Conservation (phyloP, 2,797 vertebrate species). For the Spondyliosoma cantharus region DNA sequence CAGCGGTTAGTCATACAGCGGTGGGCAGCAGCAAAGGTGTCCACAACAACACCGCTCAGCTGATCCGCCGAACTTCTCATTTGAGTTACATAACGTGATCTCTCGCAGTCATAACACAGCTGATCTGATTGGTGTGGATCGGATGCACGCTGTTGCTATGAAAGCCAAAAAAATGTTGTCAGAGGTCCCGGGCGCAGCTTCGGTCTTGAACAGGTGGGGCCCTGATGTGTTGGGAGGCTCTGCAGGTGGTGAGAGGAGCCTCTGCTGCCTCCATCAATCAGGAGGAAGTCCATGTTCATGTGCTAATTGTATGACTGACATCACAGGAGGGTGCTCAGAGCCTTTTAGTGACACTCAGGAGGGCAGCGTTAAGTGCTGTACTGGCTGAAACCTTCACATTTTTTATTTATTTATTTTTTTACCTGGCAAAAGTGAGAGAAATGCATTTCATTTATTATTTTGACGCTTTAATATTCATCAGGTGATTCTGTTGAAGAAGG, state of each 20-base stretch:
- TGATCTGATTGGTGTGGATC: conserved; percentile 56
- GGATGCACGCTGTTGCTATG: conserved; percentile 52
- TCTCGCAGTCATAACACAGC: conserved; percentile 23
- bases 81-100: conserved; percentile 42
- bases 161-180: conserved; percentile 23
- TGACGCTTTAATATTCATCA: background rate
- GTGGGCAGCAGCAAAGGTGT: conserved; percentile 51
- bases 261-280: background rate
- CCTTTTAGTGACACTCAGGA: conserved; percentile 14
- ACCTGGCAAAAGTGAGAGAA: background rate
- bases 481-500: background rate
- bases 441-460: background rate
- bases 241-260: background rate
- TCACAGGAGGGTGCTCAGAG: conserved; percentile 2
- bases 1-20: conserved; percentile 50
- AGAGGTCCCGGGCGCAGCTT: conserved; percentile 33
- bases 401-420: background rate
- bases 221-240: background rate
- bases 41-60: background rate
- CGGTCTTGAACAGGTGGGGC: conserved; percentile 34
- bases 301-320: background rate
- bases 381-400: conserved; percentile 12
- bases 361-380: background rate
- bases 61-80: conserved; percentile 46
- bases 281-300: conserved; percentile 1